Conservation (phyloP, 2,888 invertebrate species). For the Lacanobia oleracea region DNA sequence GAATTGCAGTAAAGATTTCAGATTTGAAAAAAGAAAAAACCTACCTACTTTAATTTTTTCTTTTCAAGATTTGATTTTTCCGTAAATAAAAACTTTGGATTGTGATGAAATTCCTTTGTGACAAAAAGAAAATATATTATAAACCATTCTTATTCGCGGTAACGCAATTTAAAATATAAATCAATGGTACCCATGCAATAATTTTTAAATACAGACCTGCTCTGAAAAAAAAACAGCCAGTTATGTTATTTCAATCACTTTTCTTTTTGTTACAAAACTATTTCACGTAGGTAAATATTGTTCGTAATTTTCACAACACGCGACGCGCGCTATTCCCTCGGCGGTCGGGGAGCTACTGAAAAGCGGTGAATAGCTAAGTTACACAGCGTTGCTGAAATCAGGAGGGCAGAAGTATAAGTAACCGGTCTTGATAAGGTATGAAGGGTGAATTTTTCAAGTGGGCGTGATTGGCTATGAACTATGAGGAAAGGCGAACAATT, state of each 20-base stretch:
- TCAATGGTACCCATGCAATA: too few relatives aligned
- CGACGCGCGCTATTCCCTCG: neutral
- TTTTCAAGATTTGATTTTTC: too few relatives aligned
- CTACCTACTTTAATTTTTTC: too few relatives aligned
- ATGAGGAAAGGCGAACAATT: too few relatives aligned
- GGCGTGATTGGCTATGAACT: too few relatives aligned
- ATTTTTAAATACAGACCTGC: neutral
- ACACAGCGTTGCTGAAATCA: neutral
- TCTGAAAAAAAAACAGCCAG: neutral
- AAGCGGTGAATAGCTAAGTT: neutral
- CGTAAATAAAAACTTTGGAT: too few relatives aligned
- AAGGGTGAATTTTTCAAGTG: too few relatives aligned
- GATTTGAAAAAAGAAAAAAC: too few relatives aligned
- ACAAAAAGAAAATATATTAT: too few relatives aligned
- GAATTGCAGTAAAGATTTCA: too few relatives aligned
- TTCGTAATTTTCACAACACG: constrained; percentile 10
- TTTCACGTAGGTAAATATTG: constrained; percentile 29
- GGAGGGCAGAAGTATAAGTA: neutral
- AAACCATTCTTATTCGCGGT: neutral
- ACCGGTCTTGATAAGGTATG: neutral
- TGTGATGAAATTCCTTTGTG: too few relatives aligned
- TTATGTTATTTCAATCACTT: neutral
- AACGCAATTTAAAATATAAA: neutral
- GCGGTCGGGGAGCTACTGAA: constrained; percentile 9
- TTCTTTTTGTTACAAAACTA: neutral